A percentile compares a stretch with the other conserved stretches of the same genome.
phyloP scores from a whole-genome alignment of 2,888 invertebrate genomes.

The Lathronympha strigana region DNA sequence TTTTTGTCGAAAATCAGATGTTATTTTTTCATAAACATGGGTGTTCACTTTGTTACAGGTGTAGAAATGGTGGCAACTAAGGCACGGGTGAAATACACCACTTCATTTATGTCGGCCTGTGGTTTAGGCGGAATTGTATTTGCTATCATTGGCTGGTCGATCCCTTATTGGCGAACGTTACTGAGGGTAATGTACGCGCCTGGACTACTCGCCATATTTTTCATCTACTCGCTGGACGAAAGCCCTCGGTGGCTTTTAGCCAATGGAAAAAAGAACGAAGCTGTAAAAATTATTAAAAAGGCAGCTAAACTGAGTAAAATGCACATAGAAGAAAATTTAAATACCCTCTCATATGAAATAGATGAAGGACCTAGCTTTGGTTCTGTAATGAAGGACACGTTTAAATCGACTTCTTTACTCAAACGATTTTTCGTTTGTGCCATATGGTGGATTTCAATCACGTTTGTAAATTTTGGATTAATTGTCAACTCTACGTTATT shows the following conservation, averaged over 20 bases:
- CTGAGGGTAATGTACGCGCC: constrained; percentile 88
- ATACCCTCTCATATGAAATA: constrained; percentile 55
- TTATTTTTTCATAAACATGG: no score
- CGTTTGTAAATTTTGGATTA: constrained; percentile 91
- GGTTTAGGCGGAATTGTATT: constrained; percentile 56
- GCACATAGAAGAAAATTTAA: constrained; percentile 57
- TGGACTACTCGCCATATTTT: constrained; percentile 86
- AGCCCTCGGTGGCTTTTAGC: constrained; percentile 92
- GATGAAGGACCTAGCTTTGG: constrained; percentile 54
- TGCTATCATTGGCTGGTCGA: constrained; percentile 62
- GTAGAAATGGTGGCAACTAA: constrained; percentile 69
- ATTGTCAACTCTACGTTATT: constrained; percentile 89
- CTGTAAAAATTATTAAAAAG: constrained; percentile 84
- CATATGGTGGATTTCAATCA: constrained; percentile 85
- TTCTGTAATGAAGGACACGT: constrained; percentile 61
- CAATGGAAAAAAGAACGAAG: constrained; percentile 86
- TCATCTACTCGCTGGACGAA: constrained; percentile 88
- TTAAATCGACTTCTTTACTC: constrained; percentile 61
- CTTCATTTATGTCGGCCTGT: constrained; percentile 51
- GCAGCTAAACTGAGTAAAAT: constrained; percentile 81
- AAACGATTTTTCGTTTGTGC: constrained; percentile 68
- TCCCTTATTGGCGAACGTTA: constrained; percentile 88
- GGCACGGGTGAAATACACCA: constrained; percentile 61
- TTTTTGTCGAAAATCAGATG: no score
- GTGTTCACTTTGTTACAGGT: constrained; percentile 56